A percentile compares a stretch with the other conserved stretches of the same genome.
These are phyloP conservation scores for Paracyclopina nana DNA, from an alignment of 1,140 invertebrate genomes.

Conservation along the genomic window DNA sequence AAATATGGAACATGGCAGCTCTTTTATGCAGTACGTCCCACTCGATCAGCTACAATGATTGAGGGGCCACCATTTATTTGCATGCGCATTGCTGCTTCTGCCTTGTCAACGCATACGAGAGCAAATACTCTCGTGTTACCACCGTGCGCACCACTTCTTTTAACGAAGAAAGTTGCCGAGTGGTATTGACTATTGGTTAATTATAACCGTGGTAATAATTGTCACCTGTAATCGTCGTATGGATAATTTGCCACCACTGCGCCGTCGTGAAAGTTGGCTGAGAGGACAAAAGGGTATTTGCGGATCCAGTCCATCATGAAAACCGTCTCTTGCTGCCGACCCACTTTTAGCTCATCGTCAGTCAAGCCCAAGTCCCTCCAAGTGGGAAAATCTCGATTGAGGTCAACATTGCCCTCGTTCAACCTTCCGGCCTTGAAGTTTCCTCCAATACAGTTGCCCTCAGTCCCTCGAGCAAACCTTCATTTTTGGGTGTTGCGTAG, in stretches of 20 bases:
- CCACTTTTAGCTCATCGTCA: background rate
- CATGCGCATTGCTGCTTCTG: no score
- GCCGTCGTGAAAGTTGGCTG: constrained; percentile 39
- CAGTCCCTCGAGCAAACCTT: constrained; percentile 26
- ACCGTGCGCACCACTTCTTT: no score
- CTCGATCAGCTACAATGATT: no score
- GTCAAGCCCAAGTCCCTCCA: constrained; percentile 18
- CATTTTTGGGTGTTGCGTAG: no score
- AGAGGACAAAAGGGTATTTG: constrained; percentile 36
- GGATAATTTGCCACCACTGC: constrained; percentile 41
- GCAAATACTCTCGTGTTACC: no score
- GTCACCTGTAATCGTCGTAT: constrained; percentile 35
- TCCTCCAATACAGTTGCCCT: constrained; percentile 22
- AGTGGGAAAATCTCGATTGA: constrained; percentile 38
- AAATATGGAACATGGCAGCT: no score
- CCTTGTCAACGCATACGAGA: no score
- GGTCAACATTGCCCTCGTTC: constrained; percentile 32
- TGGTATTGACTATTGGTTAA: no score
- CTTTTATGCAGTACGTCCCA: no score
- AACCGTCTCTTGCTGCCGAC: constrained; percentile 31
- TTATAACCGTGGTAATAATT: no score
- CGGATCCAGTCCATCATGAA: constrained; percentile 36
- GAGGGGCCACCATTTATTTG: no score
- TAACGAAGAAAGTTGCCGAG: no score
- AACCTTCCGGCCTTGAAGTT: constrained; percentile 27